phyloP scores from a whole-genome alignment of 1,140 invertebrate genomes.

The Drosophila jambulina region DNA sequence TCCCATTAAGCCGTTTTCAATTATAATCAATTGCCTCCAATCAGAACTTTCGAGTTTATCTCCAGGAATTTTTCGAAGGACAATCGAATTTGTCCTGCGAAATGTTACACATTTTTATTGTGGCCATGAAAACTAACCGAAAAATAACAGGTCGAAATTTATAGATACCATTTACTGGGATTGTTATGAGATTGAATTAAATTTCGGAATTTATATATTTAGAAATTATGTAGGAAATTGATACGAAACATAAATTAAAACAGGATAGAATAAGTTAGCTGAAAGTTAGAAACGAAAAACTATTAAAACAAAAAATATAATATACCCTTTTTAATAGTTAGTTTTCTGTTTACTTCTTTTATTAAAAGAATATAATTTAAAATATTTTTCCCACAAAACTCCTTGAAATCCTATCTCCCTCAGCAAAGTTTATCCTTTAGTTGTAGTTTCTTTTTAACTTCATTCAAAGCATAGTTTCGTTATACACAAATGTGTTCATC shows the following conservation, averaged over 20 bases:
- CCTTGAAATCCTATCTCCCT: background rate
- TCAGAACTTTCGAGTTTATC: conserved; percentile 42
- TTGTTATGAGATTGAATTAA: background rate
- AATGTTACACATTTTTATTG: conserved; percentile 16
- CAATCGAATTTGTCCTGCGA: conserved; percentile 9
- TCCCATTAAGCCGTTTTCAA: conserved; percentile 71
- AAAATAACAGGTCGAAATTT: conserved; percentile 15
- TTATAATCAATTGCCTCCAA: conserved; percentile 77
- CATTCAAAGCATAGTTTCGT: conserved; percentile 14
- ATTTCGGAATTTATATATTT: background rate
- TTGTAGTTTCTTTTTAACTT: background rate
- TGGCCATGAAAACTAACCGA: conserved; percentile 21
- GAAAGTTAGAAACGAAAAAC: too few relatives aligned
- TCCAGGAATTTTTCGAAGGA: background rate
- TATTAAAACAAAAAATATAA: too few relatives aligned
- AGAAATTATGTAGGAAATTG: too few relatives aligned
- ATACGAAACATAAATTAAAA: background rate
- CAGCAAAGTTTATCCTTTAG: background rate
- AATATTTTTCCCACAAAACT: background rate
- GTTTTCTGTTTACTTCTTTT: too few relatives aligned
- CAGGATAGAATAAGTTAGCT: background rate
- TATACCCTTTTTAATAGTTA: too few relatives aligned
- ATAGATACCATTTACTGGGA: background rate
- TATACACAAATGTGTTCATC: conserved; percentile 31
- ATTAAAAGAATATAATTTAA: too few relatives aligned